Evolutionary conservation across 2,113 vertebrate genomes (phyloP).

Genomic region (Caranx melampygus): DNA sequence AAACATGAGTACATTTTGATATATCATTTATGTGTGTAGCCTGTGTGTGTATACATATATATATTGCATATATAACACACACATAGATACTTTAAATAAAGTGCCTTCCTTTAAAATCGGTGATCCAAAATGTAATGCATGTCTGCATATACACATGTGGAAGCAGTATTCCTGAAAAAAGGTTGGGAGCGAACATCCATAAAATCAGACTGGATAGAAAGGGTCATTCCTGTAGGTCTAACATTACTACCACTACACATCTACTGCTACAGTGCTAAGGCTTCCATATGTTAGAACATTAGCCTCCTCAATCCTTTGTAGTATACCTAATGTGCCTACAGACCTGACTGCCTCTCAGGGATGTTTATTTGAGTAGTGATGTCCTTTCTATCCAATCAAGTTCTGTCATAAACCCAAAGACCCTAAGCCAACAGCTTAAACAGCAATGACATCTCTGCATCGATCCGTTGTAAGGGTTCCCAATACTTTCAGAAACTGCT

Average conservation of each 20-base stretch:
- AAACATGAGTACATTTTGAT: constrained; percentile 63
- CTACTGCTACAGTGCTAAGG: constrained; percentile 2
- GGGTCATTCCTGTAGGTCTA: constrained; percentile 14
- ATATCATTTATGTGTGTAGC: constrained; percentile 45
- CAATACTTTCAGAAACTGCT: constrained; percentile 41
- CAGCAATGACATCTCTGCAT: constrained; percentile 34
- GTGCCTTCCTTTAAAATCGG: constrained; percentile 80
- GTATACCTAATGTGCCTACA: background rate
- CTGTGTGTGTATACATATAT: constrained; percentile 15
- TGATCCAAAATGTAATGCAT: constrained; percentile 64
- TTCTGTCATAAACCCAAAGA: constrained; percentile 55
- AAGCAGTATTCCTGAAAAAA: constrained; percentile 76
- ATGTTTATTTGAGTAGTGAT: constrained; percentile 21
- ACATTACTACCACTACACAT: background rate
- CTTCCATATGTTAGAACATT: background rate
- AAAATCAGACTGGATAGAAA: constrained; percentile 58
- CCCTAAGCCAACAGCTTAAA: constrained; percentile 45
- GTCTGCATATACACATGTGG: constrained; percentile 56
- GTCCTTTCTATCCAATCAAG: constrained; percentile 62
- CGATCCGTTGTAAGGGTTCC: constrained; percentile 29
- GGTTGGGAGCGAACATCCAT: constrained; percentile 63
- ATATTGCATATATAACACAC: constrained; percentile 7
- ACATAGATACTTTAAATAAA: constrained; percentile 78
- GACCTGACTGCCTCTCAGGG: background rate
- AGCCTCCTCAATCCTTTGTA: background rate